Base-by-base conservation (phyloP, 2,797 vertebrate species). In the Labeo calbasu region DNA sequence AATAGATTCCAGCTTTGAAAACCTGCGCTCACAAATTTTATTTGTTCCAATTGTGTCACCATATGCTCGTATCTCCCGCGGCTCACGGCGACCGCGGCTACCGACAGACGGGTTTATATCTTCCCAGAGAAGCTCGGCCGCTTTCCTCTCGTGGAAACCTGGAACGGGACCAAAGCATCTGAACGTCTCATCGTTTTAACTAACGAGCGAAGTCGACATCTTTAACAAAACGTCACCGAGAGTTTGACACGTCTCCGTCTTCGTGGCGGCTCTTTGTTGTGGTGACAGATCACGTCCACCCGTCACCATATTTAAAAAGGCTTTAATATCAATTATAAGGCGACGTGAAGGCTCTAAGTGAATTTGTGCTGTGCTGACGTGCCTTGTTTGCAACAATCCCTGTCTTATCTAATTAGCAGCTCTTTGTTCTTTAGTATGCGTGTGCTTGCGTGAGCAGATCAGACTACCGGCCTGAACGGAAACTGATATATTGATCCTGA, bases 291-390 rank as follows among this genome's bases (percentile, higher is more conserved):
- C 82, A 71, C 69, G 53, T 81, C 81, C 21, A 57, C 70, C 50
- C 78, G 77, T 89, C 88, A 79, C 43, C 69, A 92, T 91, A 91
- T 93, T 93, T 92, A 91, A 92, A 92, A 91, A 88, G 89, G 91
- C 90, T 92, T 92, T 92, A 92, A 92, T 92, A 94, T 94, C 93
- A 93, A 93, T 94, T 93, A 92, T 91, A 91, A 93, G 92, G 92
- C 92, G 90, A 92, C 92, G 91, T 89, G 84, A 88, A 79, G 85
- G 76, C 86, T 50, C 21, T 93, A 92, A 95, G 94, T 94, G 83
- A 94, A 94, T 95, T 90, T 91, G 87, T 79, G 76, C 89, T 91
- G 87, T 82, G 73, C 89, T 86, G 90, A 93, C 75, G 80, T 92
- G 91, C 91, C 93, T 91, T 65, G 90, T 94, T 93, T 92, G 91